Conservation (phyloP, 2,113 vertebrate species). For the Mesembrinibis cayennensis region DNA sequence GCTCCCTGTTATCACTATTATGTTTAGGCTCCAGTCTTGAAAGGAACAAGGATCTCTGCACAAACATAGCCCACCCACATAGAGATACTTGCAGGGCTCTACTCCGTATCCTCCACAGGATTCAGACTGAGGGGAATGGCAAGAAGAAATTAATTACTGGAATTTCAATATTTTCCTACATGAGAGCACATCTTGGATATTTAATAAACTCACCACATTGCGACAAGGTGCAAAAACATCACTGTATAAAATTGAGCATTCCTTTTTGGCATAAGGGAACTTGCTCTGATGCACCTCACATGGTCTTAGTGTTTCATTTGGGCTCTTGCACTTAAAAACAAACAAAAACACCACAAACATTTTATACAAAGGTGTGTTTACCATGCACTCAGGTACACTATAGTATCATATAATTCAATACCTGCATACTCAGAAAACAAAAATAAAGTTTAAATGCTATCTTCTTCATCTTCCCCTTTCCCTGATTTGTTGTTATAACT, state of each 20-base stretch:
- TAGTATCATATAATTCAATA: not conserved
- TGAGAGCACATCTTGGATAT: not conserved
- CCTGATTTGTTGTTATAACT: not conserved
- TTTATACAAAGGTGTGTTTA: not conserved
- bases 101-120: not conserved
- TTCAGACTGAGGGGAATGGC: not conserved
- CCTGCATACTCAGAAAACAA: not conserved
- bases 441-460: not conserved
- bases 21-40: not conserved
- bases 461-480: not conserved
- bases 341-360: not conserved
- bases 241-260: constrained; percentile 95
- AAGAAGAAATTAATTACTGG: not conserved
- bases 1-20: not conserved
- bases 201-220: constrained; percentile 90
- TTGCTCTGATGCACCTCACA: constrained; percentile 94
- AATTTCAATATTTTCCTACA: not conserved
- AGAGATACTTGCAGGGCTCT: not conserved
- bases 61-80: not conserved
- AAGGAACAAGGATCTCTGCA: not conserved
- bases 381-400: not conserved
- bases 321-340: constrained; percentile 86
- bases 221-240: constrained; percentile 95
- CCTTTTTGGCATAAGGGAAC: constrained; percentile 96
- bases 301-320: constrained; percentile 84